Percentiles rank a stretch among this genome's conserved stretches.
phyloP scores from a whole-genome alignment of 2,888 invertebrate species.

The Masnerella sp. region DNA sequence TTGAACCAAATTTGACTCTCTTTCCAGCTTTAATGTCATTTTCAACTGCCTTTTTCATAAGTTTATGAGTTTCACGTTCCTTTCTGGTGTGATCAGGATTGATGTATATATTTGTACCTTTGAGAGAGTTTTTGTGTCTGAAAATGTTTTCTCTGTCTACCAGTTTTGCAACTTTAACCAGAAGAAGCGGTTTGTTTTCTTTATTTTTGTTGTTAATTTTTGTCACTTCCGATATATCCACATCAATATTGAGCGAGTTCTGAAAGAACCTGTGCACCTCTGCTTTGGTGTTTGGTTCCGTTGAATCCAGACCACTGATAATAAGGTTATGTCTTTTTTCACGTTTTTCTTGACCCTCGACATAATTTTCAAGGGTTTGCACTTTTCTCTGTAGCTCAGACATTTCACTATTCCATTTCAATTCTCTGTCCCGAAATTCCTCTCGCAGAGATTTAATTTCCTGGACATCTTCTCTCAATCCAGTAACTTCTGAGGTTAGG shows the following conservation, averaged over 20 bases:
- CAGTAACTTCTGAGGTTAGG: constrained; percentile 1
- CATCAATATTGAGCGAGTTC: no score
- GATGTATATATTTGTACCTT: constrained; percentile 4
- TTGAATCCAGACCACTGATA: background rate
- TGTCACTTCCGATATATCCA: no score
- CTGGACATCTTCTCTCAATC: background rate
- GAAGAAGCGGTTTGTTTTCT: no score
- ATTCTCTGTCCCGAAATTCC: background rate
- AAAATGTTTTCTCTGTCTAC: background rate
- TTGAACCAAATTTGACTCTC: background rate
- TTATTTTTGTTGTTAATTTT: no score
- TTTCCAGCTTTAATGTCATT: background rate
- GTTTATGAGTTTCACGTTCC: background rate
- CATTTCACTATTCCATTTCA: background rate
- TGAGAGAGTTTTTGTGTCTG: background rate
- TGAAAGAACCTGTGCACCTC: background rate
- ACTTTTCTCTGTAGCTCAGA: background rate
- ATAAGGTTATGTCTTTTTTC: constrained; percentile 9
- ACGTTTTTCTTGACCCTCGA: background rate
- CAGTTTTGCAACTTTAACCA: no score
- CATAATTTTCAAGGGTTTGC: background rate
- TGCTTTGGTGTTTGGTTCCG: background rate
- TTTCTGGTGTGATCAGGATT: constrained; percentile 2
- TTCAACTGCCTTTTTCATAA: constrained; percentile 2
- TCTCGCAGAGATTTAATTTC: no score